A percentile compares a stretch with the other conserved stretches of the same genome.
Conservation (phyloP, 2,113 vertebrate species). For the Syngnathus floridae region DNA sequence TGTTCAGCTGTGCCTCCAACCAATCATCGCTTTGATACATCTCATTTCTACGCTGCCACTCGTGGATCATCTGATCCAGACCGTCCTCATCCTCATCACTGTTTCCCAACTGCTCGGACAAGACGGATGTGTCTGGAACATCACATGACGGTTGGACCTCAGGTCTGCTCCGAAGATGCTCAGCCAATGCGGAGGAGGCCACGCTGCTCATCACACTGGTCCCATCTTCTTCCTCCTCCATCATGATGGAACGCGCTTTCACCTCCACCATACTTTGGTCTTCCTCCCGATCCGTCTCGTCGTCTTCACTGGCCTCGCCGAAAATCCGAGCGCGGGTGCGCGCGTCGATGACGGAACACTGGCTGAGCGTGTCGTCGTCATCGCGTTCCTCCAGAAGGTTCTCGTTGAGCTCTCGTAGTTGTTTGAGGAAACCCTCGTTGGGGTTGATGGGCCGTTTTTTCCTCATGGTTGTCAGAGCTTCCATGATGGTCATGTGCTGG, state of each 20-base stretch:
- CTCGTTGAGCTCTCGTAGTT: slow-evolving; percentile 89
- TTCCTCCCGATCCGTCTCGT: slow-evolving; percentile 46
- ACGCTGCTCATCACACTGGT: slow-evolving; percentile 78
- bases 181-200: slow-evolving; percentile 68
- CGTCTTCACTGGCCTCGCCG: slow-evolving; percentile 18
- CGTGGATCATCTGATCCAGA: slow-evolving; percentile 70
- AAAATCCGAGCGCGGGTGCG: slow-evolving; percentile 56
- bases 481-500: slow-evolving; percentile 86
- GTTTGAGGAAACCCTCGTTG: slow-evolving; percentile 91
- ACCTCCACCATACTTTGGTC: slow-evolving; percentile 51
- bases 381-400: slow-evolving; percentile 83
- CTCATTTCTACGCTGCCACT: slow-evolving; percentile 89
- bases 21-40: slow-evolving; percentile 74
- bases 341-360: slow-evolving; percentile 72
- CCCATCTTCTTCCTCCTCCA: slow-evolving; percentile 80
- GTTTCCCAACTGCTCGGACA: slow-evolving; percentile 21
- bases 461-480: slow-evolving; percentile 82
- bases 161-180: slow-evolving; percentile 64
- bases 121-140: slow-evolving; percentile 34
- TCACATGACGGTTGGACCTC: slow-evolving; percentile 38
- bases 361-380: slow-evolving; percentile 66
- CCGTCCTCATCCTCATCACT: slow-evolving; percentile 62
- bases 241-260: slow-evolving; percentile 61
- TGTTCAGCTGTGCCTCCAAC: slow-evolving; percentile 68
- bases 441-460: slow-evolving; percentile 86